Conservation (phyloP, 2,888 invertebrate species). For the Lysandra bellargus region DNA sequence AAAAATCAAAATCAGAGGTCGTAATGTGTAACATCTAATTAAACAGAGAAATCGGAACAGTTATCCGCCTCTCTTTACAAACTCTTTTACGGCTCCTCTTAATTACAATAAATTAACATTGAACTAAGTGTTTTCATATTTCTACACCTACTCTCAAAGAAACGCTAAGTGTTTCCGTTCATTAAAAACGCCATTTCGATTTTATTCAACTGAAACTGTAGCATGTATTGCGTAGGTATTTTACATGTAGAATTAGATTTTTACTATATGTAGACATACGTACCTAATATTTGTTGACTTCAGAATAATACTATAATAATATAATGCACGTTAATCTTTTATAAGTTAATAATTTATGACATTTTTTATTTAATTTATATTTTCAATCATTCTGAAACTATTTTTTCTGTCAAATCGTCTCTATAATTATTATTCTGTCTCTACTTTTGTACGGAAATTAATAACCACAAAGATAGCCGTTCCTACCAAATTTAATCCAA, state of each 20-base stretch:
- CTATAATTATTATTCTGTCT: not conserved
- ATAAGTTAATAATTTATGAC: too few species aligned
- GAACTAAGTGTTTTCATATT: slow-evolving; percentile 19
- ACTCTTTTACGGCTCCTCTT: slow-evolving; percentile 8
- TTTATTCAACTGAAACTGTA: not conserved
- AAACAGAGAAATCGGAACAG: not conserved
- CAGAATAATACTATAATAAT: too few species aligned
- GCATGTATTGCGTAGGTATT: not conserved
- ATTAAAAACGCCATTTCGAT: not conserved
- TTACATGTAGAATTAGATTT: not conserved
- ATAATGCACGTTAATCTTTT: too few species aligned
- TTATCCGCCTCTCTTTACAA: slow-evolving; percentile 4
- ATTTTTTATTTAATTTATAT: too few species aligned
- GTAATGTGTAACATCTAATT: not conserved
- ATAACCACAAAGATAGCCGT: not conserved
- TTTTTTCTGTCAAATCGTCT: too few species aligned
- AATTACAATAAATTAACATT: slow-evolving; percentile 11
- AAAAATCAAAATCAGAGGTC: too few species aligned
- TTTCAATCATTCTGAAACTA: too few species aligned
- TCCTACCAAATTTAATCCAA: not conserved
- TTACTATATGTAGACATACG: not conserved
- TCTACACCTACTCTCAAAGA: slow-evolving; percentile 17
- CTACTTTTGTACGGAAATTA: not conserved
- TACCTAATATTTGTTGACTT: too few species aligned
- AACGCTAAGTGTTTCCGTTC: slow-evolving; percentile 19